Evolutionary conservation across 2,797 vertebrate genomes (phyloP), one percentile per base, ranked within the genome.

Genomic region (Rhabdomys pumilio): DNA sequence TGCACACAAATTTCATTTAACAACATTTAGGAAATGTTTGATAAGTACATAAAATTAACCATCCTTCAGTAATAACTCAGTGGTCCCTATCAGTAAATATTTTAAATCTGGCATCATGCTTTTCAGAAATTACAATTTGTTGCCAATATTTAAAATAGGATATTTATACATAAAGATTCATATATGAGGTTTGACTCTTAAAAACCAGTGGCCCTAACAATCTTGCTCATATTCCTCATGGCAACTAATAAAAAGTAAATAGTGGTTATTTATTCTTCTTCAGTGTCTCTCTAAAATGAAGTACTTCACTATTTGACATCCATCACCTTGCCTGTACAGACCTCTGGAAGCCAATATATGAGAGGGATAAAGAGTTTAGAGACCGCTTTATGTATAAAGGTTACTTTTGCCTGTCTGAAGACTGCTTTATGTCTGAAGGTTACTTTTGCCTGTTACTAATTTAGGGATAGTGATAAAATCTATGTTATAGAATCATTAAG

Each of bases 131-230:
- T 90, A 4, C 19, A 93, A 96, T 84, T 76, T 95, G 22, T 55
- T 93, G 53, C 26, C 90, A 95, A 81, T 90, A 93, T 96, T 96
- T 96, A 88, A 90, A 97, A 95, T 88, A 93, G 82, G 8, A 9
- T 55, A 55, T 59, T 92, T 90, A 85, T 88, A 96, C 63, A 65
- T 57, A 76, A 94, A 92, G 50, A 82, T 91, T 26, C 38, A 91
- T 65, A 90, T 61, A 50, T 90, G 15, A 53, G 34, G 8, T 59
- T 85, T 89, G 41, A 92, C 59, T 91, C 67, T 92, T 81, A 84
- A 92, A 92, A 95, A 63, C 63, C 34, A 6, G 53, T 55, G 75
- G 12, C 44, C 76, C 44, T 90, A 57, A 91, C 29, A 13, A 80
- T 61, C 72, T 2, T 50, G 67, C 50, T 90, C 20, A 72, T 3